phyloP scores from a whole-genome alignment of 2,888 invertebrate genomes.

The Adineta ricciae region DNA sequence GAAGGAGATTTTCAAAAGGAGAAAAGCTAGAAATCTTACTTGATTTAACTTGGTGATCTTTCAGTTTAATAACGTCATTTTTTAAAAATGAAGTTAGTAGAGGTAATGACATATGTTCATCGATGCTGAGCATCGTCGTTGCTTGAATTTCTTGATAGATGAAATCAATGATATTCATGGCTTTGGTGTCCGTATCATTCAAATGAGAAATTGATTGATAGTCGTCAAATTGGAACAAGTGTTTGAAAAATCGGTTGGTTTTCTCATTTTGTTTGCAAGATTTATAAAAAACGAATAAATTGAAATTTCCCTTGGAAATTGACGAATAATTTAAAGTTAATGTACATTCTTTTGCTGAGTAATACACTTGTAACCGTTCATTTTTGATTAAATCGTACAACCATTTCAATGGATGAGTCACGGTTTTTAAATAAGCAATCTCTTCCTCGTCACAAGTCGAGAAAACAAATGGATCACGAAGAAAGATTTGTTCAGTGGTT shows the following conservation, averaged over 20 bases:
- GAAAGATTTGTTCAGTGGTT: background rate
- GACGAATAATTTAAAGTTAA: background rate
- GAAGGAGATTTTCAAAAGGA: background rate
- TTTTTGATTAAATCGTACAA: background rate
- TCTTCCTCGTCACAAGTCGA: background rate
- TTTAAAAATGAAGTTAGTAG: background rate
- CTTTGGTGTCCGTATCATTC: background rate
- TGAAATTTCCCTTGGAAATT: background rate
- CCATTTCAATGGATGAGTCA: background rate
- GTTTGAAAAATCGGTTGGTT: background rate
- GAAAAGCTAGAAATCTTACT: background rate
- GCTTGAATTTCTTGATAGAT: background rate
- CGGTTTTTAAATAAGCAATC: background rate
- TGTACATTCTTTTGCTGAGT: background rate
- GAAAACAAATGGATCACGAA: background rate
- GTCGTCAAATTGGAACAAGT: background rate
- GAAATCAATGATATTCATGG: background rate
- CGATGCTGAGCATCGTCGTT: background rate
- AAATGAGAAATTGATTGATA: background rate
- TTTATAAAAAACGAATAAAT: background rate
- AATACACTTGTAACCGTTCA: background rate
- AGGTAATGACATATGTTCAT: background rate
- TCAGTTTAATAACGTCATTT: background rate
- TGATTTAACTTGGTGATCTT: conserved; percentile 3
- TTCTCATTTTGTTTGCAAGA: background rate